A percentile compares a stretch with the other conserved stretches of the same genome.
Conservation (phyloP, 2,797 vertebrate genomes). For the Coreius guichenoti region DNA sequence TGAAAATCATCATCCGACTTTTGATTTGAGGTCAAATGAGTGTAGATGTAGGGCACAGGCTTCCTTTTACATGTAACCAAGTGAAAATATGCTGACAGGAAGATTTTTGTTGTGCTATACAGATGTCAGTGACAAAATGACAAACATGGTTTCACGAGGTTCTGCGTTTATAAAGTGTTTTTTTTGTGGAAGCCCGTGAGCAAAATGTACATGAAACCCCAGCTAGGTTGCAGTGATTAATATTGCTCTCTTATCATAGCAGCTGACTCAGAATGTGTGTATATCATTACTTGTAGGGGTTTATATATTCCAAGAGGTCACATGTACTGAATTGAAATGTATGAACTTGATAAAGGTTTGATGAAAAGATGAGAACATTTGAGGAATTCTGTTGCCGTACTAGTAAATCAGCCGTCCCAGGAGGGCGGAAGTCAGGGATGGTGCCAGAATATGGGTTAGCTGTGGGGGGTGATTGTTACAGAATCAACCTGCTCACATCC, state of each 20-base stretch:
- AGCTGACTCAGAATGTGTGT: constrained; percentile 45
- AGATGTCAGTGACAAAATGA: constrained; percentile 64
- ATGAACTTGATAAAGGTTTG: not conserved
- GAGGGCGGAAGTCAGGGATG: not conserved
- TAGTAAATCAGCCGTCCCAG: not conserved
- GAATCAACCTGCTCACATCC: constrained; percentile 19
- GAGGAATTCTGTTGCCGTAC: not conserved
- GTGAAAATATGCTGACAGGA: not conserved
- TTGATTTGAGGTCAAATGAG: not conserved
- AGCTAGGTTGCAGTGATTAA: constrained; percentile 61
- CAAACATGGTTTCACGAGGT: constrained; percentile 67
- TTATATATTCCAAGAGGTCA: not conserved
- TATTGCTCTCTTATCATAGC: not conserved
- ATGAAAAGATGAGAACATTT: constrained; percentile 1
- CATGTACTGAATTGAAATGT: not conserved
- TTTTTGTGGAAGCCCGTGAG: constrained; percentile 65
- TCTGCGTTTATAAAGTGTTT: constrained; percentile 64
- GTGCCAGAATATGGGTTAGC: not conserved
- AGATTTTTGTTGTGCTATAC: not conserved
- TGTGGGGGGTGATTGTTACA: constrained; percentile 18
- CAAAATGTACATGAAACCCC: constrained; percentile 69
- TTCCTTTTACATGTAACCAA: not conserved
- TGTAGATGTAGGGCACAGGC: not conserved
- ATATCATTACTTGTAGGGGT: constrained; percentile 66
- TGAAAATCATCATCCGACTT: not conserved